A percentile compares a stretch with the other conserved stretches of the same genome.
These are phyloP conservation scores for Montipora foliosa DNA, from an alignment of 64 coral and sea anemone genomes.

Conservation along the genomic window DNA sequence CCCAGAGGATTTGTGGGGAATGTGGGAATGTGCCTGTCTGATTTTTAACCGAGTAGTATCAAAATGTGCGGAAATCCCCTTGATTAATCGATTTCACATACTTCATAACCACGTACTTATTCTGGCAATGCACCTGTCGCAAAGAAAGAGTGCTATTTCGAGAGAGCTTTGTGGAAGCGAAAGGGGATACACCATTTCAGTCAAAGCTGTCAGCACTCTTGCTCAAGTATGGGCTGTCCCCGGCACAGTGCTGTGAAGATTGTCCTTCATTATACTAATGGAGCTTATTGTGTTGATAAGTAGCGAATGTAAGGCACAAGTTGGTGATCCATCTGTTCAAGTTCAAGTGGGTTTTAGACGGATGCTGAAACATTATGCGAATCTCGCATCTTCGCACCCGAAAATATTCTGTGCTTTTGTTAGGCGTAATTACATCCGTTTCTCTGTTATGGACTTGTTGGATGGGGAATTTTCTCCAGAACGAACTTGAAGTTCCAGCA, in stretches of 20 bases:
- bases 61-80: neutral
- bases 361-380: constrained; percentile 8
- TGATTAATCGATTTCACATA: neutral
- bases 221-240: neutral
- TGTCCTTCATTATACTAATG: neutral
- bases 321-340: neutral
- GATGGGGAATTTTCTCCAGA: constrained; percentile 6
- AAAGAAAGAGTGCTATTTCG: neutral
- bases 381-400: neutral
- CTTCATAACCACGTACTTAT: neutral
- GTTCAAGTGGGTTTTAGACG: neutral
- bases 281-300: neutral
- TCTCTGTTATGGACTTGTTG: constrained; percentile 11
- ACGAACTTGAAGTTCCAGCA: neutral
- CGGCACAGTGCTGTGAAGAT: too few relatives aligned
- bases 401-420: constrained; percentile 13
- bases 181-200: neutral
- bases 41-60: neutral
- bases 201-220: neutral
- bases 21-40: neutral
- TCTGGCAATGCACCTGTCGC: neutral
- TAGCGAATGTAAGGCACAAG: neutral
- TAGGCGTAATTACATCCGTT: neutral
- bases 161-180: neutral
- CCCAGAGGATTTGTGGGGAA: neutral